Conservation (phyloP, 1,140 invertebrate species). For the Berghia stephanieae region DNA sequence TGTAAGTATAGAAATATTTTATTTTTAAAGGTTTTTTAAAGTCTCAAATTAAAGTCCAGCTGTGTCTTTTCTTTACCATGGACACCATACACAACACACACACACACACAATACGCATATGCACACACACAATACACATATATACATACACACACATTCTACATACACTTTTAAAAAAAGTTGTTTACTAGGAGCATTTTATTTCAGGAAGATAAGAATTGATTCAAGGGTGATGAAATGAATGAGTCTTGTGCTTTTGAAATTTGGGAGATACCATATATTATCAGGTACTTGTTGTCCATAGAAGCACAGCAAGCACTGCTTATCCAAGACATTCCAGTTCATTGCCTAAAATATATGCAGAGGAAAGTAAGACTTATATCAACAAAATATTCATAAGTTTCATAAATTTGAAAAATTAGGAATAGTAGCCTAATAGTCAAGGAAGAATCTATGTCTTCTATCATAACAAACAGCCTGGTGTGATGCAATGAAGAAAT, state of each 20-base stretch:
- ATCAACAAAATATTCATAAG: no score
- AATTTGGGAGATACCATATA: not conserved
- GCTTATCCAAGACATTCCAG: no score
- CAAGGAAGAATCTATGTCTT: no score
- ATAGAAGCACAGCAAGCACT: no score
- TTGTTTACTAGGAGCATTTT: not conserved
- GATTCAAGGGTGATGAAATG: slow-evolving; percentile 10
- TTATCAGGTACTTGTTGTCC: not conserved
- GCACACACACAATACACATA: not conserved
- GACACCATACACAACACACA: not conserved
- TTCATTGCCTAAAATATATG: no score
- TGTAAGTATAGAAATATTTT: not conserved
- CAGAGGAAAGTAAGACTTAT: no score
- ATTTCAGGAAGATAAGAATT: not conserved
- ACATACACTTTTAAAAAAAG: not conserved
- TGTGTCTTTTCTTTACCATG: not conserved
- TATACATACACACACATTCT: not conserved
- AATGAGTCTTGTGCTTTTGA: not conserved
- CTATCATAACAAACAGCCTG: no score
- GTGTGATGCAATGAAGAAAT: no score
- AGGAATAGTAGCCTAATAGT: no score
- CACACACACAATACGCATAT: not conserved
- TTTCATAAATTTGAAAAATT: no score
- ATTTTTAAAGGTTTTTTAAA: no score
- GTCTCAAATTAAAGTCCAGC: not conserved